Conservation (phyloP, 2,113 vertebrate species). For the Paratilapia polleni region DNA sequence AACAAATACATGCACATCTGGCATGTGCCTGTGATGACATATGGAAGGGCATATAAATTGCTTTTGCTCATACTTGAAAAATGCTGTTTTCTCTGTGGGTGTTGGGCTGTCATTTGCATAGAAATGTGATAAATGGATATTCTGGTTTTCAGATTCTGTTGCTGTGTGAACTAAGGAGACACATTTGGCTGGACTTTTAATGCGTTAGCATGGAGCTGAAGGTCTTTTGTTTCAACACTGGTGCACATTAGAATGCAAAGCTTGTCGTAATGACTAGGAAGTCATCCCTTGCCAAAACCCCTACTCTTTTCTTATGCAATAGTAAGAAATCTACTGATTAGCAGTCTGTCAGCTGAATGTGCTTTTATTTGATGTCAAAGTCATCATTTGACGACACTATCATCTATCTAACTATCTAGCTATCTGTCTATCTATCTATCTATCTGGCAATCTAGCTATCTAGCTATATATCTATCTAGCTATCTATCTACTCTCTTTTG, state of each 20-base stretch:
- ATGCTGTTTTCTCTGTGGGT: neutral
- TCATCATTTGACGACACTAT: constrained; percentile 12
- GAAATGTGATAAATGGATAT: neutral
- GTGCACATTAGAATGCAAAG: constrained; percentile 28
- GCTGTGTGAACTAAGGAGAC: neutral
- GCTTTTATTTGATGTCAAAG: constrained; percentile 5
- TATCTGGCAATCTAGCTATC: neutral
- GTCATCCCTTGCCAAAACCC: constrained; percentile 15
- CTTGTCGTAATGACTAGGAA: constrained; percentile 33
- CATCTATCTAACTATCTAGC: too few relatives aligned
- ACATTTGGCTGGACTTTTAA: neutral
- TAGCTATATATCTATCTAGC: neutral
- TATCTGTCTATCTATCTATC: neutral
- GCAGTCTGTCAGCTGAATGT: neutral
- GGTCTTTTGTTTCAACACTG: constrained; percentile 8
- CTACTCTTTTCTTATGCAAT: constrained; percentile 53
- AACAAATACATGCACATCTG: neutral
- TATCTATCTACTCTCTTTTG: neutral
- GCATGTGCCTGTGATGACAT: neutral
- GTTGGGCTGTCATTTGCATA: neutral
- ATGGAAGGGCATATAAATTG: neutral
- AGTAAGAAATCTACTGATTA: constrained; percentile 51
- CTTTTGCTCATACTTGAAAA: neutral
- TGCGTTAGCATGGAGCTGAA: neutral
- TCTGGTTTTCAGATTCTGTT: neutral